A percentile compares a stretch with the other conserved stretches of the same genome.
Evolutionary conservation across 2,113 vertebrate genomes (phyloP).

Genomic region (Falcunculus frontatus): DNA sequence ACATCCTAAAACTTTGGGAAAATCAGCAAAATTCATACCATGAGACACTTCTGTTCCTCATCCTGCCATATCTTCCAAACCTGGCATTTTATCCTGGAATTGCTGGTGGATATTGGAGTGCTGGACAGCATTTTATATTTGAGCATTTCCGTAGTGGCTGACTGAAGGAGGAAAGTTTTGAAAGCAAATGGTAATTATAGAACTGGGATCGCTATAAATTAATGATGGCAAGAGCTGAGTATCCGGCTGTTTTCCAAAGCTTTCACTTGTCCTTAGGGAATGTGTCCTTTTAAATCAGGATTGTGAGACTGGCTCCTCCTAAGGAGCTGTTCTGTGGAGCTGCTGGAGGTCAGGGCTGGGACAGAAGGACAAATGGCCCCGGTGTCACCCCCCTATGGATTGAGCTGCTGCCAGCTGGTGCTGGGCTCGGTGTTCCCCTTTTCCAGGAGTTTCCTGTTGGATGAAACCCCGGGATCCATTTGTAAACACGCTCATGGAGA

Average conservation of each 20-base stretch:
- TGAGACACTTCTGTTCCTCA: neutral
- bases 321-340: neutral
- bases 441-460: neutral
- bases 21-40: neutral
- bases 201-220: neutral
- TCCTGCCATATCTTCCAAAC: neutral
- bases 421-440: neutral
- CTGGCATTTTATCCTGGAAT: neutral
- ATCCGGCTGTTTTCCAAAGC: neutral
- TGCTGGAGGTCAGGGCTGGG: neutral
- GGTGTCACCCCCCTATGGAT: neutral
- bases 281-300: neutral
- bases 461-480: neutral
- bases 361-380: neutral
- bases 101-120: neutral
- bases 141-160: neutral
- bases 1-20: neutral
- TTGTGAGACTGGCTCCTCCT: neutral
- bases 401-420: neutral
- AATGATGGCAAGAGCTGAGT: neutral
- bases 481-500: neutral
- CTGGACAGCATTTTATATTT: neutral
- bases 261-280: neutral
- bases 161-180: neutral
- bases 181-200: neutral